Evolutionary conservation across 2,888 invertebrate species (phyloP).

Genomic region (Ceramica pisi): DNA sequence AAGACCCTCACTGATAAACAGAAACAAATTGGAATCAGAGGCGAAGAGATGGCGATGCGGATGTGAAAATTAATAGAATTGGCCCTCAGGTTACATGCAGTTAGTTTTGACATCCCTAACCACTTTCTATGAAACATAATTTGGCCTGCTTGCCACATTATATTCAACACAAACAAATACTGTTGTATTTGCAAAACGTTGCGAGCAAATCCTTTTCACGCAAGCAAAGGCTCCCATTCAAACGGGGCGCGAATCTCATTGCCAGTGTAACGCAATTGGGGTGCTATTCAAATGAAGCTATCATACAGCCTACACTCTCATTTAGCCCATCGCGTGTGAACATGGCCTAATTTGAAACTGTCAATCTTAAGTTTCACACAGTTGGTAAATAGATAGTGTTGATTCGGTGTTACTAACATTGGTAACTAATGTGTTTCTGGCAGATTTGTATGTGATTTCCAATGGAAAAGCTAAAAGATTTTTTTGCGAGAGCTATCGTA

Average conservation of each 20-base stretch:
- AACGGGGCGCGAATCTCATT: slow-evolving; percentile 24
- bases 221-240: not conserved
- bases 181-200: slow-evolving; percentile 4
- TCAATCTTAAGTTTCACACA: not conserved
- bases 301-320: slow-evolving; percentile 27
- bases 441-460: no score
- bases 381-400: slow-evolving; percentile 1
- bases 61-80: no score
- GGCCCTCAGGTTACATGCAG: no score
- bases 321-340: slow-evolving; percentile 28
- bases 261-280: slow-evolving; percentile 17
- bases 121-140: no score
- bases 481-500: no score
- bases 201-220: not conserved
- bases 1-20: no score
- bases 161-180: not conserved
- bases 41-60: no score
- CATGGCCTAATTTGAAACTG: slow-evolving; percentile 42
- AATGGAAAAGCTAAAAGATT: no score
- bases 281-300: slow-evolving; percentile 27
- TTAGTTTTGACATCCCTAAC: no score
- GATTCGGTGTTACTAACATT: not conserved
- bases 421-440: not conserved
- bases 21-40: no score
- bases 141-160: no score